Conservation (phyloP, 2,888 invertebrate species). For the Andrena bucephala region DNA sequence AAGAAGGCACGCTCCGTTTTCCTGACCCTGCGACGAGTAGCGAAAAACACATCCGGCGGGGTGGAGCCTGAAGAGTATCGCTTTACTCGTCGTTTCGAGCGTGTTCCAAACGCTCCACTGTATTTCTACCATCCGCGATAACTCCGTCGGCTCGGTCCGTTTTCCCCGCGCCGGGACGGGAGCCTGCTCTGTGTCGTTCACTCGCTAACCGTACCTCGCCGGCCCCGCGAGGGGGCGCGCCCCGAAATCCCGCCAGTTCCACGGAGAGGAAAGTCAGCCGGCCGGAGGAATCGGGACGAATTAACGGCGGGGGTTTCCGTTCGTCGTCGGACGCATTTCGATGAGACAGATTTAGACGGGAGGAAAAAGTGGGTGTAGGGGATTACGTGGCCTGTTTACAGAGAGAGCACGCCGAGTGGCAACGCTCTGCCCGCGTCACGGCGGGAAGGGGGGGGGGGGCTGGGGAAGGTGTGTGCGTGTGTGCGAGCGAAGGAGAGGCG, state of each 20-base stretch:
- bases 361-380: constrained; percentile 70
- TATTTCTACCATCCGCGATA: neutral
- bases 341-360: constrained; percentile 74
- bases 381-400: constrained; percentile 75
- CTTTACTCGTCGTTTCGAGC: neutral
- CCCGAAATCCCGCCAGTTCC: constrained; percentile 1
- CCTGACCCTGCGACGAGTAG: neutral
- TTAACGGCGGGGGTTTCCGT: constrained; percentile 73
- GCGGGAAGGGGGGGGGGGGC: constrained; percentile 36
- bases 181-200: neutral
- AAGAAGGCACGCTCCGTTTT: too few species aligned
- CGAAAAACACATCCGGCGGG: neutral
- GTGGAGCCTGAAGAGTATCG: neutral
- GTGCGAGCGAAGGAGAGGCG: constrained; percentile 14
- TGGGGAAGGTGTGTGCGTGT: constrained; percentile 6
- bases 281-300: constrained; percentile 55
- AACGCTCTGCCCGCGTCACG: constrained; percentile 50
- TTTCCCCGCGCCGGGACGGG: neutral
- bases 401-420: constrained; percentile 55
- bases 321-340: constrained; percentile 70
- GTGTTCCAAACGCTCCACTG: neutral
- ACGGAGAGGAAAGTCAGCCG: constrained; percentile 1
- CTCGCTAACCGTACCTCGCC: neutral
- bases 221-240: neutral
- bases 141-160: neutral